Evolutionary conservation across 2,888 invertebrate genomes (phyloP), one percentile per base, ranked within the genome.

Genomic region (Pediacus dermestoides): DNA sequence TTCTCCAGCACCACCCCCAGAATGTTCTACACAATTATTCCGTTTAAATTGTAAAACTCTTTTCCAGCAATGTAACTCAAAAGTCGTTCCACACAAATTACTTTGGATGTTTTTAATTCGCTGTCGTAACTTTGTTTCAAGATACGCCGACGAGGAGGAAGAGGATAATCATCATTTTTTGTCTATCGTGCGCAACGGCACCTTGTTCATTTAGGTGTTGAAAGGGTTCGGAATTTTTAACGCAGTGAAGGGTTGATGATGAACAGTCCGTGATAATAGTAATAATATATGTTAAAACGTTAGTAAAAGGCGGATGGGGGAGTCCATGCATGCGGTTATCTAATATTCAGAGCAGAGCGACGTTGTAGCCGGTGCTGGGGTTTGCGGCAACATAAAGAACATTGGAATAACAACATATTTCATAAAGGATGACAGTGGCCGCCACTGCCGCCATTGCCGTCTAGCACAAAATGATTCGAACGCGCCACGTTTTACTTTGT

Each of bases 381-480:
- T 39, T 44, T 44, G 44, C 36, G 44, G 34, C 26, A 33, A 39
- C 32, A 40, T 40, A 40, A 40, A 40, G 39, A 44, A 40, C 37
- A 44, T 32, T 32, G 23, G 40, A 40, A 40, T 39, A 44, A 44
- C 40, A 44, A 44, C 44, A 44, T 44, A 28, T 28, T 28, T 28
- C 28, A 28, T 28, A 28, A 28, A 28, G 28, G 13, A 28, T 28
- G 28, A 28, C 28, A 28, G 13, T 28, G 28, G 12, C 28, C 28
- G 28, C 28, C 28, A 28, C 28, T 14, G 9, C 25, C 25, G 8
- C 25, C 25, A 25, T n/a, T n/a, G 9, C 28, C 7, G 28, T 28
- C 25, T 25, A 10, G 28, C 28, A 7, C 11, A 28, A 28, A 28
- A 28, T 28, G 11, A 28, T 28, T 28, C 28, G 11, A 28, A 28